Evolutionary conservation across 2,113 vertebrate genomes (phyloP).

Genomic region (Aldabrachelys gigantea): DNA sequence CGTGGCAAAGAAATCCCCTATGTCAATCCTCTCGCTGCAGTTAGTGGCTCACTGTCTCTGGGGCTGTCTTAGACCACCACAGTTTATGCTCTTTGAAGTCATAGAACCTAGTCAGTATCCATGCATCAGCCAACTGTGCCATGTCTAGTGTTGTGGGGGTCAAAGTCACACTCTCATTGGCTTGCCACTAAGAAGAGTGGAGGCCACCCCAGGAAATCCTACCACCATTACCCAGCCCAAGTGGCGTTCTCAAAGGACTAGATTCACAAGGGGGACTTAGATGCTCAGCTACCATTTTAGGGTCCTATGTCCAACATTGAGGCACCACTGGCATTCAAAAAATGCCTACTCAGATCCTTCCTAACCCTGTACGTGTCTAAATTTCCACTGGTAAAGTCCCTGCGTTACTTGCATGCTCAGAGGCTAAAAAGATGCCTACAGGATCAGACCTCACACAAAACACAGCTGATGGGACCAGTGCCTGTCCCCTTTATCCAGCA

Average conservation of each 20-base stretch:
- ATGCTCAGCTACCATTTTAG: neutral
- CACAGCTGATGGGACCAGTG: neutral
- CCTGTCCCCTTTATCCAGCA: neutral
- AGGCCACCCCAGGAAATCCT: neutral
- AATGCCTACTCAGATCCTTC: neutral
- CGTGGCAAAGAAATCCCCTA: neutral
- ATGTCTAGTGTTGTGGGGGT: neutral
- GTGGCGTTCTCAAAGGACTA: fast-evolving
- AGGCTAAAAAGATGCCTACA: neutral
- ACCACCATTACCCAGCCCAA: constrained; percentile 2
- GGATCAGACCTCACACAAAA: neutral
- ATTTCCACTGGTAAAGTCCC: neutral
- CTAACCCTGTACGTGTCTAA: neutral
- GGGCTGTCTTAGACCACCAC: neutral
- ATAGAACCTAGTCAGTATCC: neutral
- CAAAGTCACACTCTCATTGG: neutral
- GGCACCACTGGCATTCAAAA: neutral
- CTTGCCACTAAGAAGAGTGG: neutral
- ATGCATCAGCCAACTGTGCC: neutral
- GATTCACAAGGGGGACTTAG: neutral
- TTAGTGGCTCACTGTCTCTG: neutral
- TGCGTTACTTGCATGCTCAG: neutral
- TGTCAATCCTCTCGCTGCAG: neutral
- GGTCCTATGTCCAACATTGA: neutral
- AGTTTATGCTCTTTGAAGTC: neutral